A percentile compares a stretch with the other conserved stretches of the same genome.
Evolutionary conservation across 2,797 vertebrate genomes (phyloP).

Genomic region (Aulostomus chinensis): DNA sequence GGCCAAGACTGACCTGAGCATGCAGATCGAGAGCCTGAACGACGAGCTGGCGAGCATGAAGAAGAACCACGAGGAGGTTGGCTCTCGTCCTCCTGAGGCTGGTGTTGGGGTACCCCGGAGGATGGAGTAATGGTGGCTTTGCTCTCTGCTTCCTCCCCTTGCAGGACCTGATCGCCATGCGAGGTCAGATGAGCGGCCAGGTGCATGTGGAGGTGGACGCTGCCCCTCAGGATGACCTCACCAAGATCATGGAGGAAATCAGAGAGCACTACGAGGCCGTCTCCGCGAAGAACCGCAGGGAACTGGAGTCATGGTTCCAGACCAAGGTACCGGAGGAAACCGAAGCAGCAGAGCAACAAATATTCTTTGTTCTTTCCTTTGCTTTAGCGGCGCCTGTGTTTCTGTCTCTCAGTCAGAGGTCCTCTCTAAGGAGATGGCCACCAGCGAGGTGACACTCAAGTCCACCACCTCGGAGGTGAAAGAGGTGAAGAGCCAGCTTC

Average conservation of each 20-base stretch:
- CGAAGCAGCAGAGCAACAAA: too few species aligned
- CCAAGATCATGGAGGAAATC: constrained; percentile 79
- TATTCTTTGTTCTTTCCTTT: too few species aligned
- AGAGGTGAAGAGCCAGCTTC: constrained; percentile 69
- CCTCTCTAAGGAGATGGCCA: constrained; percentile 47
- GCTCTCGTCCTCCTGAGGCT: too few species aligned
- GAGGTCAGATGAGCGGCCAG: constrained; percentile 78
- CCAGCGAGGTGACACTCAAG: constrained; percentile 42
- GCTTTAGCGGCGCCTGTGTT: too few species aligned
- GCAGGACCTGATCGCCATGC: constrained; percentile 77
- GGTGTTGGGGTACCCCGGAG: too few species aligned
- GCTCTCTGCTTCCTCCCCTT: not conserved
- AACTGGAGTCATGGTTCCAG: constrained; percentile 85
- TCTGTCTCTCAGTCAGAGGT: constrained; percentile 38
- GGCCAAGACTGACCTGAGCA: constrained; percentile 62
- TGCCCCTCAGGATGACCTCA: constrained; percentile 78
- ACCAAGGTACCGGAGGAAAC: too few species aligned
- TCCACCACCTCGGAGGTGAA: constrained; percentile 43
- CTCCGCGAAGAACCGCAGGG: constrained; percentile 79
- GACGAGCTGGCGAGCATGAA: constrained; percentile 74
- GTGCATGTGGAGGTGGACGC: constrained; percentile 88
- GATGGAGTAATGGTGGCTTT: too few species aligned
- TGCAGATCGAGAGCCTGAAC: constrained; percentile 68
- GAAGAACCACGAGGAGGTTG: constrained; percentile 76
- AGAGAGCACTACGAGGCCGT: constrained; percentile 84